Conservation (phyloP, 2,113 vertebrate species). For the Xyliphius kryptos region DNA sequence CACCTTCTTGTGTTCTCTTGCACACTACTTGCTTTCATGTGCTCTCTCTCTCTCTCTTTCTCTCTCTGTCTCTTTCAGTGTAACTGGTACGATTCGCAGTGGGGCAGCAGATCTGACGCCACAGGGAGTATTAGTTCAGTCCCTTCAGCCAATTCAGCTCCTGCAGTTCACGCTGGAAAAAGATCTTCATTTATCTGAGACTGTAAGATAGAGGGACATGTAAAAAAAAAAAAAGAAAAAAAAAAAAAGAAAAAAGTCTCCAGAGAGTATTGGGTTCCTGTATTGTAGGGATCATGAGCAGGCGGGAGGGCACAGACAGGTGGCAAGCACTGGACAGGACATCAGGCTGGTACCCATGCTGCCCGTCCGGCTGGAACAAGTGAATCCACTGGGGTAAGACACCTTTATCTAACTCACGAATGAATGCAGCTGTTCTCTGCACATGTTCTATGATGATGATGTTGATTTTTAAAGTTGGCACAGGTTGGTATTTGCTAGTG, state of each 20-base stretch:
- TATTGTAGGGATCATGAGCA: constrained; percentile 26
- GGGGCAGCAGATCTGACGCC: constrained; percentile 49
- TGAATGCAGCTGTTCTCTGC: background rate
- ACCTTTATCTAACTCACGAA: background rate
- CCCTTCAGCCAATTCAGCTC: constrained; percentile 44
- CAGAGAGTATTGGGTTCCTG: constrained; percentile 10
- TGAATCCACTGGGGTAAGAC: constrained; percentile 11
- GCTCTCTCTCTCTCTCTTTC: background rate
- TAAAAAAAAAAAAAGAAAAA: no score
- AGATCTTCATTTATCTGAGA: background rate
- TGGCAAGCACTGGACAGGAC: background rate
- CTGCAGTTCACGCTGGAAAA: constrained; percentile 31
- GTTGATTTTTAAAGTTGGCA: no score
- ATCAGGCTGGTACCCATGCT: background rate
- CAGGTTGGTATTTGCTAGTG: no score
- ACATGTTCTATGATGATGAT: no score
- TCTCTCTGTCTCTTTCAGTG: constrained; percentile 2
- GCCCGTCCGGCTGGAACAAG: constrained; percentile 10
- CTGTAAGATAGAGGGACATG: no score
- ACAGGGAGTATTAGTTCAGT: constrained; percentile 35
- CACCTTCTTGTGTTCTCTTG: background rate
- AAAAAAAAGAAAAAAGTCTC: no score
- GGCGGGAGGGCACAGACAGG: no score
- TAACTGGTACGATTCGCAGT: constrained; percentile 50
- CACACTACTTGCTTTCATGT: background rate